These are phyloP conservation scores for Oreocharis arfaki DNA, from an alignment of 2,113 vertebrate genomes.

Conservation along the genomic window DNA sequence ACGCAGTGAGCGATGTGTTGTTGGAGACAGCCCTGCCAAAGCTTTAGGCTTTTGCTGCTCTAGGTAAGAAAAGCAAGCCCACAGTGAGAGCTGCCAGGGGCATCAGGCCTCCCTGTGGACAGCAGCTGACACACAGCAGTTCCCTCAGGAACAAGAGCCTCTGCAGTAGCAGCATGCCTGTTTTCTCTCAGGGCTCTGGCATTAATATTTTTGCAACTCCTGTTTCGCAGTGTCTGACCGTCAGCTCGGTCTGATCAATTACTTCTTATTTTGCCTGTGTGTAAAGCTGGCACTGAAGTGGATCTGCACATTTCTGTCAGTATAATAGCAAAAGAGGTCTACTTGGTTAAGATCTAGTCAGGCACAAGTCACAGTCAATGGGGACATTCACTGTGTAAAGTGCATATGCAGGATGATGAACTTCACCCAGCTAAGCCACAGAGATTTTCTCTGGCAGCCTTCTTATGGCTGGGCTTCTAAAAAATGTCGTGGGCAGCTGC, in stretches of 20 bases:
- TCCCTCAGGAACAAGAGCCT: not conserved
- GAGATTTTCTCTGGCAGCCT: not conserved
- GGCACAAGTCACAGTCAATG: not conserved
- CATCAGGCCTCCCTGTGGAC: not conserved
- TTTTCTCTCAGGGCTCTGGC: not conserved
- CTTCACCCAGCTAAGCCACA: not conserved
- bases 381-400: not conserved
- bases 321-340: not conserved
- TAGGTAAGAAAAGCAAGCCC: not conserved
- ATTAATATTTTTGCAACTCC: not conserved
- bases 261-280: not conserved
- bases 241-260: not conserved
- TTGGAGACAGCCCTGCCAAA: not conserved
- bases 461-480: not conserved
- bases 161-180: accelerated
- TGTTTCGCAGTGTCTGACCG: not conserved
- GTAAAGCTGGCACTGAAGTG: not conserved
- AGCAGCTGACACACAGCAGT: not conserved
- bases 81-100: not conserved
- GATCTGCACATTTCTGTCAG: not conserved
- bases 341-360: not conserved
- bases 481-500: not conserved
- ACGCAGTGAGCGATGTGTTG: not conserved
- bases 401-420: not conserved
- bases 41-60: not conserved